phyloP scores from a whole-genome alignment of 2,113 vertebrate genomes.

The Melanerpes aurifrons region DNA sequence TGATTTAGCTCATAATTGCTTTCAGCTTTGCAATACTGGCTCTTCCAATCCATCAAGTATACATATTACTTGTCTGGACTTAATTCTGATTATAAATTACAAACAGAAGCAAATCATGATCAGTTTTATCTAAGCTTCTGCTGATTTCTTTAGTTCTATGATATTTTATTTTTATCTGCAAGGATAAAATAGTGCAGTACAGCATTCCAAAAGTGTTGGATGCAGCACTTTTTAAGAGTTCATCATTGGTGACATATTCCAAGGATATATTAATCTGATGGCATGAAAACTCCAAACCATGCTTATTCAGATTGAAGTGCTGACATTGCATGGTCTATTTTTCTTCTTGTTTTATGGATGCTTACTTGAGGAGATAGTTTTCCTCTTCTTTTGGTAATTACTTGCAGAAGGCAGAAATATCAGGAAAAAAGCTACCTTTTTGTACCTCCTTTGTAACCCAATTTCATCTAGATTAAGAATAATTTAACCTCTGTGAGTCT shows the following conservation, averaged over 20 bases:
- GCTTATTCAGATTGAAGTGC: constrained; percentile 26
- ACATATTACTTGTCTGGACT: constrained; percentile 31
- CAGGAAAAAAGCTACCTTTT: background rate
- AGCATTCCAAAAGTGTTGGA: background rate
- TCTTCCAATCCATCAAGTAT: constrained; percentile 36
- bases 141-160: background rate
- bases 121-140: constrained; percentile 21
- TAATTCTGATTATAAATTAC: constrained; percentile 36
- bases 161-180: constrained; percentile 6
- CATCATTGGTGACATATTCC: constrained; percentile 23
- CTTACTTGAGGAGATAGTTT: background rate
- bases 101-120: constrained; percentile 37
- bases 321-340: constrained; percentile 40
- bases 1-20: constrained; percentile 55
- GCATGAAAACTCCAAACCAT: constrained; percentile 7
- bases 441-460: background rate
- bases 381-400: constrained; percentile 3
- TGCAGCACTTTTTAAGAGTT: constrained; percentile 42
- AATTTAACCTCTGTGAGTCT: background rate
- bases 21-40: constrained; percentile 57
- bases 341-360: constrained; percentile 4
- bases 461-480: background rate
- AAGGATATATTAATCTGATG: constrained; percentile 41
- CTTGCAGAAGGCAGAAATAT: background rate
- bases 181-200: background rate